Evolutionary conservation across 2,113 vertebrate species (phyloP).

Genomic region (Brienomyrus longianalis): DNA sequence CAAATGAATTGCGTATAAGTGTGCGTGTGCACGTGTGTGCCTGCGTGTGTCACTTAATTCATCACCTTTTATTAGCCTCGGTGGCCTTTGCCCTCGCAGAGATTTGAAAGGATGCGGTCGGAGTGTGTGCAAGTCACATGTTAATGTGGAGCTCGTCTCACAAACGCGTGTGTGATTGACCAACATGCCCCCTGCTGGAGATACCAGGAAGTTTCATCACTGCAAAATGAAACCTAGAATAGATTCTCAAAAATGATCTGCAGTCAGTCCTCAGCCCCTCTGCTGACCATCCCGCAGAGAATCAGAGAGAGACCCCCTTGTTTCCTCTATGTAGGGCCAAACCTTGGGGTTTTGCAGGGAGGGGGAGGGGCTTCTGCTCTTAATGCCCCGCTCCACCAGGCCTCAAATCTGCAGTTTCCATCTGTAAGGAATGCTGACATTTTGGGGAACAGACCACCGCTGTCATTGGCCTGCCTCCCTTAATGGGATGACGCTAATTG

Average conservation of each 20-base stretch:
- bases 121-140: not conserved
- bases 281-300: not conserved
- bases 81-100: not conserved
- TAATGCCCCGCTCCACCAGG: not conserved
- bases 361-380: not conserved
- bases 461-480: slow-evolving; percentile 15
- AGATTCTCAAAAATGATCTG: not conserved
- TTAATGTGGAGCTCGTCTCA: not conserved
- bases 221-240: not conserved
- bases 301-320: not conserved
- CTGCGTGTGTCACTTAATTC: slow-evolving; percentile 12
- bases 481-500: slow-evolving; percentile 20
- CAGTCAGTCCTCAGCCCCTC: not conserved
- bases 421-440: slow-evolving; percentile 1
- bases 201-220: not conserved
- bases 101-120: not conserved
- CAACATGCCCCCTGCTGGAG: not conserved
- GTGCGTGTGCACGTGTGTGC: slow-evolving; percentile 17
- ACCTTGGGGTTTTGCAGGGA: not conserved
- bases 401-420: not conserved
- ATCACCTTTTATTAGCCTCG: slow-evolving; percentile 27
- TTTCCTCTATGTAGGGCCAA: not conserved
- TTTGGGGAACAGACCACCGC: not conserved
- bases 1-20: slow-evolving; percentile 27
- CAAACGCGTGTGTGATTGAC: not conserved